Evolutionary conservation across 2,113 vertebrate genomes (phyloP).

Genomic region (Vireo altiloquus): DNA sequence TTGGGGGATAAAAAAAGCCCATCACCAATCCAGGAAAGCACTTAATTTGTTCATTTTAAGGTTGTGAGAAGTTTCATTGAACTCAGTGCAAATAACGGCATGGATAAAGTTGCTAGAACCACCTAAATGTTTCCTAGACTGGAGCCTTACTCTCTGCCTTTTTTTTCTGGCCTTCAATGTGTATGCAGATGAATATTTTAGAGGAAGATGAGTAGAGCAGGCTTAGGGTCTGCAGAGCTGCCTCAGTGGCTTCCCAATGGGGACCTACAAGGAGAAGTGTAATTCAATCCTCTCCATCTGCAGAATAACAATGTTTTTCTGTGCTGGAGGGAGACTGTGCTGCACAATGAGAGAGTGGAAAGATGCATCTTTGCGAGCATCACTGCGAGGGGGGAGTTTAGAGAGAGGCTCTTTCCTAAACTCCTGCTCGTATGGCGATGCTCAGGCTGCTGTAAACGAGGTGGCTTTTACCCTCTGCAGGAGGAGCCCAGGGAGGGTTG

Average conservation of each 20-base stretch:
- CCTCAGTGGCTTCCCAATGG: accelerated
- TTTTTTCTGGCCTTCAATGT: background rate
- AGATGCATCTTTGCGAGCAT: accelerated
- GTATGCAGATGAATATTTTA: background rate
- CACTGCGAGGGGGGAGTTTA: background rate
- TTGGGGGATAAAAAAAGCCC: background rate
- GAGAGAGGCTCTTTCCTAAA: background rate
- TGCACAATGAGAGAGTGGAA: background rate
- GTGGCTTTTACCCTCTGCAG: accelerated
- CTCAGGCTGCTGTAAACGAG: background rate
- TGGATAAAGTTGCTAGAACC: background rate
- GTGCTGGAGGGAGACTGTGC: background rate
- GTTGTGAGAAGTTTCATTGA: background rate
- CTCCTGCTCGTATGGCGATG: accelerated
- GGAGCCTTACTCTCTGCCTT: background rate
- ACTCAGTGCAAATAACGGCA: background rate
- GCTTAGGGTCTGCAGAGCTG: background rate
- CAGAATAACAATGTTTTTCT: background rate
- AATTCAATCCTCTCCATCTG: background rate
- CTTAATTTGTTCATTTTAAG: background rate
- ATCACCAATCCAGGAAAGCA: background rate
- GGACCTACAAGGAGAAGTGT: too few relatives aligned
- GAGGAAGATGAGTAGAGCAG: background rate
- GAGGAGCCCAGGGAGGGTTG: accelerated
- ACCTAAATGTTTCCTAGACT: background rate